Base-by-base conservation (phyloP, 2,888 invertebrate genomes). In the Disparrhopalites patrizii region DNA sequence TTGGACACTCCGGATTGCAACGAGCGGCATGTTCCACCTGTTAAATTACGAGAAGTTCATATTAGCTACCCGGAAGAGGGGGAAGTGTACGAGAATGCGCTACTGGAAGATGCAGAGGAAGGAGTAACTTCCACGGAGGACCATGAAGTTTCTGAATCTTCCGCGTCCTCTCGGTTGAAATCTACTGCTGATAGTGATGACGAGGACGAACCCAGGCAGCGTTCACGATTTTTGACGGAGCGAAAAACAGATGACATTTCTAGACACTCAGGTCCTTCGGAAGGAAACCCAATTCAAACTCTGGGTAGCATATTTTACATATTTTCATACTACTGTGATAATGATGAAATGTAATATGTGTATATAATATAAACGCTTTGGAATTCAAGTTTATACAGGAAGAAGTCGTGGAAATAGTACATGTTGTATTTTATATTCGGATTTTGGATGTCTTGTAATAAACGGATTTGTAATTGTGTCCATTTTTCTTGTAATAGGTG, bases 221-320 rank as follows among this genome's bases (percentile, higher is more conserved):
- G 75, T 23, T 63, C 70, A 13, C 36, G 75, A 58, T 75, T 75
- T 67, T 64, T 65, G 3, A 70, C 63, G 25, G 75, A 75, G 65
- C 67, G 75, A 57, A 74, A 71, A 54, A 68, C 70, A 13, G 70
- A 70, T 20, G 62, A 66, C 20, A 63, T 67, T 3, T 58, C 50
- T 47, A 60, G 15, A 8, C 54, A 61, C 30, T 43, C 54, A 25
- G 52, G 51, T 1, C 52, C 38, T 25, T 52, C 62, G 20, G 55
- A 57, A 38, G 65, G 65, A 28, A 56, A 63, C 31, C 72, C 74
- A 4, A 74, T 74, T 52, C 69, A 69, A 28, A 71, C 69, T 54
- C 52, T 74, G 28, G 74, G 74, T 71, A 67, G 62, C 18, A 10
- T 55, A 33, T 18, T 55, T 20, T 3, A 20, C 15, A n/a, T 33